Evolutionary conservation across 1,140 invertebrate genomes (phyloP), one percentile per base, ranked within the genome.

Genomic region (Dolichoris vasculosae): DNA sequence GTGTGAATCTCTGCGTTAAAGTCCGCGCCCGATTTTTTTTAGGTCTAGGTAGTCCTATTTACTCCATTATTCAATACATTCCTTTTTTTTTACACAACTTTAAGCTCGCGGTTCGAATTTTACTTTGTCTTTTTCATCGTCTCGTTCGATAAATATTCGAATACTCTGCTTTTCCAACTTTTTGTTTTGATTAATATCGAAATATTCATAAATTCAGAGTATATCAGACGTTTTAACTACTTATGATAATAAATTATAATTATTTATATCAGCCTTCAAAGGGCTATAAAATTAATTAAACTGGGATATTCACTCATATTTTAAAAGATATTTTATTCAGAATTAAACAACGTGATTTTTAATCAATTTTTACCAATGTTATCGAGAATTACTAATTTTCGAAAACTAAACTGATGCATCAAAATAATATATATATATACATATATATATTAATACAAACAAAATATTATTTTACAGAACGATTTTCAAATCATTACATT

Each of bases 121-220:
- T 17, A 0, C 69, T 6, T 15, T 69, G 13, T 35, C 32, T 32
- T 15, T 23, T 38, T 40, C n/a, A 17, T 2, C 67, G 0, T 20
- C 67, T 32, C 7, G 11, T 69, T 73, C 69, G 3, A 73, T 73
- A 73, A 73, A 73, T 73, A 73, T 43, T 73, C 20, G 38, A 71
- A 20, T 71, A 26, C 8, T 71, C 35, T 38, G 38, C 17, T 73
- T 73, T n/a, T 7, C 69, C 8, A 73, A 26, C n/a, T n/a, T 73
- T 73, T 73, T 73, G 0, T 26, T 40, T 73, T 73, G 32, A 69
- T 73, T 73, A 73, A 73, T 73, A 73, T 73, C 40, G 20, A 38
- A 26, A 73, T 73, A 26, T 73, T 73, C 38, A 73, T 40, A 43
- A 73, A 73, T 73, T 73, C 40, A 23, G 23, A 23, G 43, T 26